Base-by-base conservation (phyloP, 2,113 vertebrate genomes). In the Butorides virescens region DNA sequence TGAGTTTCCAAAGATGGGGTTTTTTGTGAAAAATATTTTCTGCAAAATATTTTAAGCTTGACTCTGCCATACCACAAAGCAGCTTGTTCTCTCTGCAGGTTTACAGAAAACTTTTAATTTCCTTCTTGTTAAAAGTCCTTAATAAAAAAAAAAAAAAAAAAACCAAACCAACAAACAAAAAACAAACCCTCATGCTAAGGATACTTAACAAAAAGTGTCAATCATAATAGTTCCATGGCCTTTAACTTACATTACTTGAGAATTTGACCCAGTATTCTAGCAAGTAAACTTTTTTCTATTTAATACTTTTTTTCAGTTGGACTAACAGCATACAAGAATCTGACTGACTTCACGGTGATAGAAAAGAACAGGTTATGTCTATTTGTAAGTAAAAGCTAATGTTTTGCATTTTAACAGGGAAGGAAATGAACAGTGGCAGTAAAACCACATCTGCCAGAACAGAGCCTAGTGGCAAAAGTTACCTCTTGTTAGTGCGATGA, bases 401-500 rank as follows among this genome's bases (percentile, higher is more conserved):
- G 82, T 65, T 95, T 92, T 97, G 59, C 67, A 85, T 93, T 95
- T 95, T 78, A 96, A 93, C 46, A 92, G 71, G 71, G 66, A 96
- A 68, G 70, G 59, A 94, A 96, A 89, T 90, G 72, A 93, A 78
- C 58, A 95, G 86, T 82, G 82, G 56, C 72, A 37, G 72, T 97
- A 96, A 95, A 97, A 94, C 52, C 88, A 63, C 63, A 97, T 90
- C 92, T 96, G 94, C 93, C 75, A 83, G 73, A 97, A 63, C 22
- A 90, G 46, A 96, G 90, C 58, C 76, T 59, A 22, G 82, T 95
- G 84, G 95, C 94, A 77, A 97, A 97, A 96, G 90, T 81, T 90
- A 34, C 74, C 88, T 90, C 83, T 97, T 90, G 73, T 96, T 96
- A 89, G 93, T 88, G 78, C 63, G 53, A 26, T 96, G 96, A 94